Evolutionary conservation across 2,113 vertebrate genomes (phyloP).

Genomic region (Hypanus sabinus): DNA sequence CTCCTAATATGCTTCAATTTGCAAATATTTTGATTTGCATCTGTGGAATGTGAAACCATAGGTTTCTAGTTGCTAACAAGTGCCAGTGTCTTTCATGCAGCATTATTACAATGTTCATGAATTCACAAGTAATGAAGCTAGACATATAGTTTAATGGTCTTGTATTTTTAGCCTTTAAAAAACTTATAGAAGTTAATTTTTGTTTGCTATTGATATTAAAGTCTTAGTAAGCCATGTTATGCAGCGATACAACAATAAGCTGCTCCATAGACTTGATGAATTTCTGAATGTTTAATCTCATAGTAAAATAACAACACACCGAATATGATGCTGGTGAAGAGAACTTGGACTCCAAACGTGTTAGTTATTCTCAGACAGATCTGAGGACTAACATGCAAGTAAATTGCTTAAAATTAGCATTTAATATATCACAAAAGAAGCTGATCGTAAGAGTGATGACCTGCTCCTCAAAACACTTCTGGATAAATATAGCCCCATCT

Average conservation of each 20-base stretch:
- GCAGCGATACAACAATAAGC: too few relatives aligned
- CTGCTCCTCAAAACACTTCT: neutral
- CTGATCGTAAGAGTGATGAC: neutral
- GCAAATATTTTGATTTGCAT: neutral
- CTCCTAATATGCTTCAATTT: too few relatives aligned
- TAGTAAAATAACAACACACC: neutral
- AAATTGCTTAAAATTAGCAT: neutral
- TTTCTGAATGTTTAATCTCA: slow-evolving; percentile 17
- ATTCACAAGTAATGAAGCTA: neutral
- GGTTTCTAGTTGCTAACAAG: neutral
- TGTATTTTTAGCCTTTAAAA: neutral
- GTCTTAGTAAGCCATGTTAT: neutral
- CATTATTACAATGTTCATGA: neutral
- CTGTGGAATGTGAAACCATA: slow-evolving; percentile 4
- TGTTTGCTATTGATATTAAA: neutral
- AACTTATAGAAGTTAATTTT: neutral
- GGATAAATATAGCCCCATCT: neutral
- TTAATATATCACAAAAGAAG: neutral
- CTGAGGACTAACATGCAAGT: neutral
- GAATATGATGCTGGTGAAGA: neutral
- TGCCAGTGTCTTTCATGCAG: slow-evolving; percentile 3
- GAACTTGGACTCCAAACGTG: neutral
- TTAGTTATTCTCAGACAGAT: neutral
- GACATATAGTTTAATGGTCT: neutral
- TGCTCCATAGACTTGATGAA: neutral